Percentiles rank a stretch among this genome's conserved stretches.
Evolutionary conservation across 1,140 invertebrate genomes (phyloP).

Genomic region (Hylyphantes graminicola): DNA sequence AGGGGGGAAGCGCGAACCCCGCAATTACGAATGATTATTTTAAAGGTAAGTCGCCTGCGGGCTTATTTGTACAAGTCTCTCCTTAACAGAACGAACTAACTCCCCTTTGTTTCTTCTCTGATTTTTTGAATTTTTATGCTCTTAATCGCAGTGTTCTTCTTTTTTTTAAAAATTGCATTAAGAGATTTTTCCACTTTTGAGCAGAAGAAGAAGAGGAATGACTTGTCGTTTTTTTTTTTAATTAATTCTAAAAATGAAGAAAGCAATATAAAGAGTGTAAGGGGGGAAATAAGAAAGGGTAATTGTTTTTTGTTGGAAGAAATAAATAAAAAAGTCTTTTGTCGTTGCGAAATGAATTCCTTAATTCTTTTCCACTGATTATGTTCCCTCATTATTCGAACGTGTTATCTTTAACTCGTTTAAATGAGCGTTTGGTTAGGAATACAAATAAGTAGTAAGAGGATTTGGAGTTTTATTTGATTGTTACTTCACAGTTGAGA

Average conservation of each 20-base stretch:
- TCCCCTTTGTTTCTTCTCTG: constrained; percentile 14
- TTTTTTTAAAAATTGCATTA: constrained; percentile 27
- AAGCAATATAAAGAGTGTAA: constrained; percentile 15
- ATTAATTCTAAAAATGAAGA: constrained; percentile 36
- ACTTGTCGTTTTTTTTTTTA: constrained; percentile 31
- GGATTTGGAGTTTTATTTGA: too few species aligned
- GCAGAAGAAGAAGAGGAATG: constrained; percentile 18
- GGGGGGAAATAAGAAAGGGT: too few species aligned
- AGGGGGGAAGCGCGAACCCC: neutral
- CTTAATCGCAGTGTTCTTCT: constrained; percentile 23
- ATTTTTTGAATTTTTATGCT: constrained; percentile 5
- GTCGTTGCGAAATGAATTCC: too few species aligned
- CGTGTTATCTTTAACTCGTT: too few species aligned
- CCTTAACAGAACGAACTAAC: neutral
- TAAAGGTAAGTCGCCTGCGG: constrained; percentile 30
- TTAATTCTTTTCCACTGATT: too few species aligned
- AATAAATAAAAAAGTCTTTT: too few species aligned
- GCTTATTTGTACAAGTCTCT: constrained; percentile 12
- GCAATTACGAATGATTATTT: constrained; percentile 53
- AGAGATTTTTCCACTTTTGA: constrained; percentile 27
- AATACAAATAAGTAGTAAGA: too few species aligned
- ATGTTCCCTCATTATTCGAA: too few species aligned
- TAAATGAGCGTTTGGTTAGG: too few species aligned
- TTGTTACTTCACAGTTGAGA: too few species aligned
- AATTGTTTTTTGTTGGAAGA: too few species aligned